Evolutionary conservation across 1,140 invertebrate genomes (phyloP), one percentile per base, ranked within the genome.

Genomic region (Drosophila rhopaloa): DNA sequence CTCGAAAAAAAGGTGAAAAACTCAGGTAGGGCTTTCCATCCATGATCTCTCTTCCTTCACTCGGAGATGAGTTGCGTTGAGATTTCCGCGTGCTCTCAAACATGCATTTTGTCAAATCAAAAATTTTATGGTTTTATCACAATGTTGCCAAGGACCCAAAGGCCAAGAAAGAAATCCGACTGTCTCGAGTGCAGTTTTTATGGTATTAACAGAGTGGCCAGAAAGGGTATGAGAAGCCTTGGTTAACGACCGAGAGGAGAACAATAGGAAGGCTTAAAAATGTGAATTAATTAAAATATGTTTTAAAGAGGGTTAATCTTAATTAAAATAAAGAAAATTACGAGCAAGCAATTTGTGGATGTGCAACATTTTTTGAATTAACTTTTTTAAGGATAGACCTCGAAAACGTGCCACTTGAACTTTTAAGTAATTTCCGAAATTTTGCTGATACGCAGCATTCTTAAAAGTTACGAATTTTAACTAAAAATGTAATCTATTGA

Each of bases 81-180:
- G 55, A 74, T 65, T 74, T 61, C 32, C 63, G 68, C 61, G 62
- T 70, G 62, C 81, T 75, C 76, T 89, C 72, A 77, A 89, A 80
- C 79, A 88, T 83, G 76, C 84, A 89, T 88, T 71, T 88, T 88
- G 68, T 83, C 84, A 88, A 88, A 88, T 89, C 84, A 88, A 88
- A 71, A 88, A 83, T 88, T 89, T 89, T 89, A 88, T 88, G 79
- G 76, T 72, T 67, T 80, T 75, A 79, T 83, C 83, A 89, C 84
- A 83, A 80, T 88, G 83, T 88, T 88, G 83, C 76, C 74, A 65
- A 65, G 51, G 63, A 78, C 66, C 59, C 61, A 67, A 76, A 62
- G 62, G 65, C 61, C 62, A 62, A 59, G 55, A 76, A 77, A 55
- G 43, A 51, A 70, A 72, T 75, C 57, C 65, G 43, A 51, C 44